Evolutionary conservation across 1,140 invertebrate genomes (phyloP).

Genomic region (Hyles euphorbiae): DNA sequence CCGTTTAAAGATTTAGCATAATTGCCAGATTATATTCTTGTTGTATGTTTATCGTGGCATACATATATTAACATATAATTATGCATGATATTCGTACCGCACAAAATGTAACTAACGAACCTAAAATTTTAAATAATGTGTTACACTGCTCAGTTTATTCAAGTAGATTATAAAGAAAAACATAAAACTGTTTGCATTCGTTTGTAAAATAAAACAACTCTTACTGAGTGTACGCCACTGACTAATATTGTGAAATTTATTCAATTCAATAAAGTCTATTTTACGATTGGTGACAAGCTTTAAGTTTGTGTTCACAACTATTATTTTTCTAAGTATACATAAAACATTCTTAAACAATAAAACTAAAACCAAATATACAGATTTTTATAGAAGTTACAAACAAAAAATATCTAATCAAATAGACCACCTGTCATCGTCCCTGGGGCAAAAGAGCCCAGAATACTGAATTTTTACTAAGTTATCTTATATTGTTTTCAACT

Average conservation of each 20-base stretch:
- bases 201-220: conserved; percentile 32
- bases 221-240: conserved; percentile 11
- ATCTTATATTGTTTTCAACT: too few relatives aligned
- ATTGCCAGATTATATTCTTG: conserved; percentile 45
- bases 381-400: too few relatives aligned
- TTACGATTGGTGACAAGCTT: too few relatives aligned
- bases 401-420: too few relatives aligned
- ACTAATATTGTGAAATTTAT: conserved; percentile 11
- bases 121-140: conserved; percentile 40
- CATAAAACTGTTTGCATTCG: conserved; percentile 38
- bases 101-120: conserved; percentile 35
- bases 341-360: too few relatives aligned
- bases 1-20: conserved; percentile 52
- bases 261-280: not conserved
- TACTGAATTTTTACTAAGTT: too few relatives aligned
- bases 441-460: too few relatives aligned
- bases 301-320: too few relatives aligned
- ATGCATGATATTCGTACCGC: conserved; percentile 32
- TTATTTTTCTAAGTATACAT: too few relatives aligned
- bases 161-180: conserved; percentile 44
- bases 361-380: too few relatives aligned
- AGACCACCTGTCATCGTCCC: too few relatives aligned
- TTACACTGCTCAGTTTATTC: conserved; percentile 40
- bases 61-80: conserved; percentile 45
- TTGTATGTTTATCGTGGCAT: conserved; percentile 39